Evolutionary conservation across 2,888 invertebrate species (phyloP).

Genomic region (Polyploca ridens): DNA sequence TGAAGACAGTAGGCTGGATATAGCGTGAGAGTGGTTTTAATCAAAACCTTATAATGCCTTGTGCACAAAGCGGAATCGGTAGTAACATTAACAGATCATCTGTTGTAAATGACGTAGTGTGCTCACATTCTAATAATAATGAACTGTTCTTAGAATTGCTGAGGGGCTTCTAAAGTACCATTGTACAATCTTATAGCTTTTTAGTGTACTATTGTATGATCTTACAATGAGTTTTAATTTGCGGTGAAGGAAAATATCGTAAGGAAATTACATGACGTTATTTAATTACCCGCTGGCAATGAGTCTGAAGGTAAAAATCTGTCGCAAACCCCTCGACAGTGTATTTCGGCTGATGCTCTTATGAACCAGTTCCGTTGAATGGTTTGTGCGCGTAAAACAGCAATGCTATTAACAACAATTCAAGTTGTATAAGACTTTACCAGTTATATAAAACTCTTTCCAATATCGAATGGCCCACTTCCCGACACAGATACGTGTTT

Average conservation of each 20-base stretch:
- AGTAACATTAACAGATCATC: slow-evolving; percentile 43
- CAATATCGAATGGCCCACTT: neutral
- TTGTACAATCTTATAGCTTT: neutral
- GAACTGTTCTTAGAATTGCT: neutral
- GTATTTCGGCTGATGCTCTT: no score
- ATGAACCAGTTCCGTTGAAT: neutral
- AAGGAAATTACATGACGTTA: no score
- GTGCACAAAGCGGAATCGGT: slow-evolving; percentile 37
- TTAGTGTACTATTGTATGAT: neutral
- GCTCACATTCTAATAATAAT: neutral
- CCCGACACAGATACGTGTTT: neutral
- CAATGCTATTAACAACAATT: neutral
- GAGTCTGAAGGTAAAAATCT: no score
- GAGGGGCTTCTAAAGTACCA: neutral
- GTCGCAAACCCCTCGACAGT: no score
- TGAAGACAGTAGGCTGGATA: slow-evolving; percentile 18
- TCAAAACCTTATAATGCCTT: slow-evolving; percentile 46
- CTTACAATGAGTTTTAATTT: no score
- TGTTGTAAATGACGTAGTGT: slow-evolving; percentile 29
- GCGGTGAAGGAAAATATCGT: no score
- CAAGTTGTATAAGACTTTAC: neutral
- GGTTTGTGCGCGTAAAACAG: no score
- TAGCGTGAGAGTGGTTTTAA: slow-evolving; percentile 37
- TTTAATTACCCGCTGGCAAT: no score
- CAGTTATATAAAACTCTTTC: neutral